phyloP scores from a whole-genome alignment of 2,113 vertebrate genomes.

The Cromileptes altivelis region DNA sequence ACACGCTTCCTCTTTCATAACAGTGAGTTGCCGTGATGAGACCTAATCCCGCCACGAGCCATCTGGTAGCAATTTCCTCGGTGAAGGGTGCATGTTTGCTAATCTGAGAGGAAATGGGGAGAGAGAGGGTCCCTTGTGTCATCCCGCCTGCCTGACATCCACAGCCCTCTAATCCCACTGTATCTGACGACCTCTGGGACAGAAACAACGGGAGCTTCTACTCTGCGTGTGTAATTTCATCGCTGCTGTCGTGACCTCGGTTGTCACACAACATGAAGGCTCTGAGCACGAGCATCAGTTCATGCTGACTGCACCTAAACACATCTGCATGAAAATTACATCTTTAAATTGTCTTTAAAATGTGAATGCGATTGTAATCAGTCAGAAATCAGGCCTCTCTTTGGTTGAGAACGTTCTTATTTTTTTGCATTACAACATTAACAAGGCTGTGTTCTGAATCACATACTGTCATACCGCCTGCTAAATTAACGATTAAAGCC shows the following conservation, averaged over 20 bases:
- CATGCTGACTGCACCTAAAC: background rate
- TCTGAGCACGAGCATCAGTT: background rate
- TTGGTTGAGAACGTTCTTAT: too few relatives aligned
- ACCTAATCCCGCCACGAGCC: constrained; percentile 69
- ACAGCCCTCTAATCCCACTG: constrained; percentile 40
- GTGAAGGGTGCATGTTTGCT: constrained; percentile 49
- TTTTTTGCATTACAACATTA: too few relatives aligned
- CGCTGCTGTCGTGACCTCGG: background rate
- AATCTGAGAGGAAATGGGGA: constrained; percentile 62
- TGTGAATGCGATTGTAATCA: too few relatives aligned
- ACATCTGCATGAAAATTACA: background rate
- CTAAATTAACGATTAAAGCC: too few relatives aligned
- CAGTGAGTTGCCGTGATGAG: constrained; percentile 42
- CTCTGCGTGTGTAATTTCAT: background rate
- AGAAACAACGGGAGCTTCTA: constrained; percentile 4
- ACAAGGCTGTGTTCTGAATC: too few relatives aligned
- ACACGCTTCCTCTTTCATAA: constrained; percentile 53
- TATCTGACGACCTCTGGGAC: constrained; percentile 17
- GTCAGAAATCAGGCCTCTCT: too few relatives aligned
- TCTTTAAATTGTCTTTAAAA: too few relatives aligned
- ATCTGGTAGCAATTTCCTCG: constrained; percentile 76
- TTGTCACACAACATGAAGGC: background rate
- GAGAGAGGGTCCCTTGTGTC: constrained; percentile 25
- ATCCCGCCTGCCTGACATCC: constrained; percentile 23
- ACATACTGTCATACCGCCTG: too few relatives aligned